A percentile compares a stretch with the other conserved stretches of the same genome.
Evolutionary conservation across 2,888 invertebrate genomes (phyloP).

Genomic region (Leptopilina myrica): DNA sequence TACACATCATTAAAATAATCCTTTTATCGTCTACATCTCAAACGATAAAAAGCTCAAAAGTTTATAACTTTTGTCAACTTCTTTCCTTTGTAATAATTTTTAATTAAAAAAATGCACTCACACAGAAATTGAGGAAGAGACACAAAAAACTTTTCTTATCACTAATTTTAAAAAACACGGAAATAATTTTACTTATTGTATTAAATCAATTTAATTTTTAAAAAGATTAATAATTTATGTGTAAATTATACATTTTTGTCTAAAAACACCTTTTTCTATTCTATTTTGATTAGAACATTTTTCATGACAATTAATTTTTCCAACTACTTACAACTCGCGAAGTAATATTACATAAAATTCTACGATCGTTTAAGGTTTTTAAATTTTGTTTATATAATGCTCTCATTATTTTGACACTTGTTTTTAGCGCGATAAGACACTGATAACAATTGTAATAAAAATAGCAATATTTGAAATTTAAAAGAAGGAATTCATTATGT

Average conservation of each 20-base stretch:
- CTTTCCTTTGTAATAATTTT: background rate
- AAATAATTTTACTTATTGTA: too few species aligned
- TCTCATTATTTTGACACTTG: background rate
- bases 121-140: too few species aligned
- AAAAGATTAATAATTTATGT: too few species aligned
- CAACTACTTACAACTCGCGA: background rate
- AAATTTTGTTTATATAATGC: background rate
- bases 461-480: background rate
- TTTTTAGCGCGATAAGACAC: background rate
- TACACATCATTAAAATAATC: conserved; percentile 2
- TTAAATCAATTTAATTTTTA: too few species aligned
- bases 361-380: background rate
- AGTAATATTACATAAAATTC: background rate
- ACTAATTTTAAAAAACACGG: too few species aligned
- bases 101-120: background rate
- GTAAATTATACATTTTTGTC: too few species aligned
- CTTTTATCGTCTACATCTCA: background rate
- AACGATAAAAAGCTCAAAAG: conserved; percentile 5
- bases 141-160: too few species aligned
- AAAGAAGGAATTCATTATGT: background rate
- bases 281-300: too few species aligned
- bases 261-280: too few species aligned
- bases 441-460: conserved; percentile 1
- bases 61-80: background rate
- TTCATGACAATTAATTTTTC: too few species aligned